Percentiles rank a stretch among this genome's conserved stretches.
Evolutionary conservation across 2,888 invertebrate species (phyloP).

Genomic region (Zaprionus bogoriensis): DNA sequence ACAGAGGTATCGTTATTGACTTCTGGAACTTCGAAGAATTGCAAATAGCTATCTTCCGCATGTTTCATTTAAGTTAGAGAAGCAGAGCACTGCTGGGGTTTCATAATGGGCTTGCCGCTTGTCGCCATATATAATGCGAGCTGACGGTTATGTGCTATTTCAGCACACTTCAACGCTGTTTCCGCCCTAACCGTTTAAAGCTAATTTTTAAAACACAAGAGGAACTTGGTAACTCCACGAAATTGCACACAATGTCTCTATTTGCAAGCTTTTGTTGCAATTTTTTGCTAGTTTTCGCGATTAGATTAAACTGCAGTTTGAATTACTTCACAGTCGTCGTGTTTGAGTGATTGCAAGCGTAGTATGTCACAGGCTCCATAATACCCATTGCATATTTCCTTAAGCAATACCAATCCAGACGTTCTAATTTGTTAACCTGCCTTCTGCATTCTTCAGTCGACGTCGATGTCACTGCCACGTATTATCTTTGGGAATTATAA

Average conservation of each 20-base stretch:
- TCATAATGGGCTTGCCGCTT: slow-evolving; percentile 18
- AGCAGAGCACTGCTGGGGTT: no score
- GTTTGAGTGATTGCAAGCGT: no score
- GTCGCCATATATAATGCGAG: not conserved
- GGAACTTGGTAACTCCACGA: slow-evolving; percentile 1
- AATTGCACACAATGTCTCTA: slow-evolving; percentile 36
- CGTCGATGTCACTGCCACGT: slow-evolving; percentile 48
- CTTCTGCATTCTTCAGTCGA: slow-evolving; percentile 50
- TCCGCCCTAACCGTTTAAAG: slow-evolving; percentile 25
- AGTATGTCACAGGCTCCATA: no score
- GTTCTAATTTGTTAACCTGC: not conserved
- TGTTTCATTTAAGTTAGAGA: no score
- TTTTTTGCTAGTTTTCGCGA: slow-evolving; percentile 23
- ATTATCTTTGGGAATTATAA: slow-evolving; percentile 84
- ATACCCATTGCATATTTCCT: no score
- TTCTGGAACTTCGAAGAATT: no score
- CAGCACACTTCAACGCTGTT: not conserved
- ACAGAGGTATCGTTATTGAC: no score
- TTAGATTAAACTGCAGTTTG: not conserved
- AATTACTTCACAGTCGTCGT: no score
- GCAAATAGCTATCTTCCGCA: no score
- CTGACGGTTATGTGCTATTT: not conserved
- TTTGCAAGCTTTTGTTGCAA: slow-evolving; percentile 17
- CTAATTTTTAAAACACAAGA: slow-evolving; percentile 47
- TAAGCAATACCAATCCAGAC: no score